Conservation (phyloP, 1,140 invertebrate species). For the Ceratina australensis region DNA sequence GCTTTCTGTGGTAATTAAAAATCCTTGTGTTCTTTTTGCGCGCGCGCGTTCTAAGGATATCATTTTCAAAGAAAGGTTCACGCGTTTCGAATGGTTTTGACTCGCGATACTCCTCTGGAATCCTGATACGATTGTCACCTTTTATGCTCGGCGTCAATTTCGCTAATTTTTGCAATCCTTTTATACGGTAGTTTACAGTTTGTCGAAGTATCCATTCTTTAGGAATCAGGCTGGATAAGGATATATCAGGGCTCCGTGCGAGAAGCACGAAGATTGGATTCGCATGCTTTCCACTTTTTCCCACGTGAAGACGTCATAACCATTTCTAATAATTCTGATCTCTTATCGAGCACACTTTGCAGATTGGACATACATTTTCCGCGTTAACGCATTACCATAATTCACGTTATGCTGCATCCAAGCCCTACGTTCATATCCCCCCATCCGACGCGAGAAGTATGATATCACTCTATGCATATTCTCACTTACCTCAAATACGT, state of each 20-base stretch:
- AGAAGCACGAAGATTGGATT: slow-evolving; percentile 1
- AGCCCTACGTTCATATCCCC: background rate
- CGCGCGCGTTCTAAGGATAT: background rate
- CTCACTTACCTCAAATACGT: background rate
- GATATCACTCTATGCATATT: slow-evolving; percentile 20
- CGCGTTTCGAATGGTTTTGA: no score
- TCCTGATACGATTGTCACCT: no score
- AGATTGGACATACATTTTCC: slow-evolving; percentile 4
- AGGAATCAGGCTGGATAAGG: background rate
- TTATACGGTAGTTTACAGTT: background rate
- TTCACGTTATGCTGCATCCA: slow-evolving; percentile 19
- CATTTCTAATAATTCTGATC: slow-evolving; percentile 13
- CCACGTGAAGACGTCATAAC: background rate
- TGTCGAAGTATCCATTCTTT: background rate
- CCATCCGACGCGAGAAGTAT: slow-evolving; percentile 5
- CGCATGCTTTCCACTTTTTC: background rate
- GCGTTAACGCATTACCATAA: slow-evolving; percentile 3
- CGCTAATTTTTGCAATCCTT: background rate
- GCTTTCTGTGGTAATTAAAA: background rate
- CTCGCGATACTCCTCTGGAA: no score
- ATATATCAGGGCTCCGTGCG: background rate
- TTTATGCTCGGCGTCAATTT: background rate
- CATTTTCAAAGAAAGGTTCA: background rate
- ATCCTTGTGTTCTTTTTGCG: background rate
- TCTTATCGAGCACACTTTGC: slow-evolving; percentile 4